Percentiles rank a stretch among this genome's conserved stretches.
phyloP scores from a whole-genome alignment of 1,140 invertebrate species.

The Sminthurides bifidus region DNA sequence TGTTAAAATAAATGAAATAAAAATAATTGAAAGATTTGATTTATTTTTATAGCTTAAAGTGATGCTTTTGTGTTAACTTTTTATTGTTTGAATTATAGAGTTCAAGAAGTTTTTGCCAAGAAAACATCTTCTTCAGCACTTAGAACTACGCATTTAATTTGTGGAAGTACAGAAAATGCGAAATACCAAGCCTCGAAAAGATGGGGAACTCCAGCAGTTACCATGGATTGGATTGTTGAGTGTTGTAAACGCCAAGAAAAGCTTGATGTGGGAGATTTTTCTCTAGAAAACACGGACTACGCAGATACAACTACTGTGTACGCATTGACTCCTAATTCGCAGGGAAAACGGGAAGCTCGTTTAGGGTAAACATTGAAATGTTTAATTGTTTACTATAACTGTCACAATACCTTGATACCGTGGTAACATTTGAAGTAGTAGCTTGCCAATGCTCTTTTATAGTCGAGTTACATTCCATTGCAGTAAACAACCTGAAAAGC shows the following conservation, averaged over 20 bases:
- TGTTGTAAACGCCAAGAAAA: neutral
- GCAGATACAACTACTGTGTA: neutral
- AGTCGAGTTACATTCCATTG: too few species aligned
- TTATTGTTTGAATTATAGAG: slow-evolving; percentile 1
- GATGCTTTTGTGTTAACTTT: neutral
- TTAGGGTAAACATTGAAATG: neutral
- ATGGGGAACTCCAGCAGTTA: neutral
- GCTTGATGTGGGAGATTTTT: neutral
- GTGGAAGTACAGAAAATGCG: neutral
- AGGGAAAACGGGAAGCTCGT: neutral
- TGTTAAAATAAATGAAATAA: neutral
- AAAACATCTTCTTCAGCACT: neutral
- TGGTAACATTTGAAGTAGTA: too few species aligned
- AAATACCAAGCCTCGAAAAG: neutral
- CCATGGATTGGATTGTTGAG: neutral
- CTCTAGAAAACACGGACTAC: neutral
- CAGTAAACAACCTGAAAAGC: too few species aligned
- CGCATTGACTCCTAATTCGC: neutral
- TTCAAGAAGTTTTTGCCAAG: slow-evolving; percentile 1
- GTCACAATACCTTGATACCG: too few species aligned
- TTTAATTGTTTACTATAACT: too few species aligned
- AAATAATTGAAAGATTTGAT: too few species aligned
- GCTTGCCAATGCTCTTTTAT: too few species aligned
- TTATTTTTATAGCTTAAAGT: neutral
- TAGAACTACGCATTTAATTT: neutral